These are phyloP conservation scores for Eubasilissa splendida DNA, from an alignment of 2,888 invertebrate species.

Conservation along the genomic window DNA sequence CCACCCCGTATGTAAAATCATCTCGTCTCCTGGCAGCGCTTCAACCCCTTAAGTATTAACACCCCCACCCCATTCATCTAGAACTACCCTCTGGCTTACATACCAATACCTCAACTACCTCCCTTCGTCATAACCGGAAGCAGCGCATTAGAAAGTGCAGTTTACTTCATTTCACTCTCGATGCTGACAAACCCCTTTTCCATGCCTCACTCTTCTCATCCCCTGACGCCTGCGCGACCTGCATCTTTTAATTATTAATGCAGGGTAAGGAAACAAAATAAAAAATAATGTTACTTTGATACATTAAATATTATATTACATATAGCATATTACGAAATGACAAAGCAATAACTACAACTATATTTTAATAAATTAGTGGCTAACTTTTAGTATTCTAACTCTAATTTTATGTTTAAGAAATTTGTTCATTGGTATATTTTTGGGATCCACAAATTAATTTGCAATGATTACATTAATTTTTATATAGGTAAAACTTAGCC, in stretches of 20 bases:
- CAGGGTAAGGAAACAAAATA: too few relatives aligned
- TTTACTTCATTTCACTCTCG: conserved; percentile 34
- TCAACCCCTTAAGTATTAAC: conserved; percentile 17
- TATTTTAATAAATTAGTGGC: too few relatives aligned
- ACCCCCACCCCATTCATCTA: conserved; percentile 22
- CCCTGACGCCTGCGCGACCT: background rate
- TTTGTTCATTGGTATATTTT: too few relatives aligned
- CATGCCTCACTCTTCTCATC: background rate
- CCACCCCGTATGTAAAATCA: background rate
- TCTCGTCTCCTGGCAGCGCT: conserved; percentile 9
- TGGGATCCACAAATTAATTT: too few relatives aligned
- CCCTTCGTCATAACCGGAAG: conserved; percentile 10
- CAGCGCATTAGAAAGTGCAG: conserved; percentile 31
- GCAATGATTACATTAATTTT: too few relatives aligned
- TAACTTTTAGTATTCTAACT: too few relatives aligned
- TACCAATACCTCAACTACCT: background rate
- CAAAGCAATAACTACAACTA: too few relatives aligned
- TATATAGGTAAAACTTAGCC: too few relatives aligned
- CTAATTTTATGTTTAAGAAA: too few relatives aligned
- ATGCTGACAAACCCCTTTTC: background rate
- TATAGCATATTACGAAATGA: too few relatives aligned
- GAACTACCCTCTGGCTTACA: background rate
- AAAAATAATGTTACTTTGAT: too few relatives aligned
- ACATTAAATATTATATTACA: too few relatives aligned
- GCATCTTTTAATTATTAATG: background rate